Base-by-base conservation (phyloP, 2,888 invertebrate species). In the Lysandra coridon region DNA sequence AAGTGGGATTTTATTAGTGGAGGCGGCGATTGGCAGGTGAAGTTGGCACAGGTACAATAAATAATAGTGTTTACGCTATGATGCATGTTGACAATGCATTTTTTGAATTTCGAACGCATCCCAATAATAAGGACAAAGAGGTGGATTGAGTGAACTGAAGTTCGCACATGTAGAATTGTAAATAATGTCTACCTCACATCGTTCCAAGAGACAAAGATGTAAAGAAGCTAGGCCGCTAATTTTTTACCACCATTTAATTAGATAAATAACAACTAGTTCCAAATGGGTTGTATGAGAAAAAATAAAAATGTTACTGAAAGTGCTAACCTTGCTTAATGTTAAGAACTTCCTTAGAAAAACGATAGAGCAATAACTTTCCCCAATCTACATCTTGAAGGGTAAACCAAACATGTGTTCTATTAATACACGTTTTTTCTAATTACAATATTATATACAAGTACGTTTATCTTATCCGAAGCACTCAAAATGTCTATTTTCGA, bases 401-500 rank as follows among this genome's bases (percentile, higher is more conserved):
- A 76, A 30, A 76, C 44, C 23, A 75, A 30, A 30, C 76, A 76
- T 76, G 14, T 57, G 76, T 53, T 75, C 30, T 76, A 76, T 76
- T 33, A 17, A 76, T 76, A 57, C 49, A 17, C 5, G 14, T 75
- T 76, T 76, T 76, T 76, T 76, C 40, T 53, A 76, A 76, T 76
- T 76, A 76, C 49, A 57, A 30, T 33, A 33, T 33, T 33, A 33
- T 33, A 33, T 57, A 75, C n/a, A 53, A 17, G 75, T 49, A 75
- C 90, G 91, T 91, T 90, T 90, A 90, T 91, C 91, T 92, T 92
- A 93, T 92, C 92, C 90, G 86, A 80, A 89, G 89, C 92, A 93
- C 93, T 93, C 92, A 92, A 92, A 93, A 92, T 85, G 85, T 92
- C 93, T 93, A 93, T 93, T 92, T 92, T 92, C 79, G 80, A 82